phyloP scores from a whole-genome alignment of 2,797 vertebrate genomes.

The Molossus molossus region DNA sequence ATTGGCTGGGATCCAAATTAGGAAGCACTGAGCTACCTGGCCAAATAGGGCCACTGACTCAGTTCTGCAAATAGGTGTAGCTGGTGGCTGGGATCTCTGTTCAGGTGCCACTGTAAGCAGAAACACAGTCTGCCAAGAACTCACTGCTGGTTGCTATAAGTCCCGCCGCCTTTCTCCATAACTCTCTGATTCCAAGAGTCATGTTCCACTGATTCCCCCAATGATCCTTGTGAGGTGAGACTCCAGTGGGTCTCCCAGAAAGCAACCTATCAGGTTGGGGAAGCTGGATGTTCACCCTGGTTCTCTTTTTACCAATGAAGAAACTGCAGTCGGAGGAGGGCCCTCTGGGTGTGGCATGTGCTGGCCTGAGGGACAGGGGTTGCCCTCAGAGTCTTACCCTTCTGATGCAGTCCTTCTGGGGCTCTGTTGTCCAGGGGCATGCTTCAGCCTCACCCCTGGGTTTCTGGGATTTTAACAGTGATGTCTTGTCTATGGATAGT shows the following conservation, averaged over 20 bases:
- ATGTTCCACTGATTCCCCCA: neutral
- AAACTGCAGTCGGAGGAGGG: neutral
- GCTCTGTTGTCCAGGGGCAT: neutral
- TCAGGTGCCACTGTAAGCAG: neutral
- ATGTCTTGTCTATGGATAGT: neutral
- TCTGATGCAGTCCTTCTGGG: neutral
- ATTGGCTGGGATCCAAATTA: neutral
- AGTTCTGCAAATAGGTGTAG: neutral
- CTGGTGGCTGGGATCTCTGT: neutral
- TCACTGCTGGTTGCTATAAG: neutral
- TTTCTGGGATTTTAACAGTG: neutral
- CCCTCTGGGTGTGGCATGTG: neutral
- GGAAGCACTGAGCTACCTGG: neutral
- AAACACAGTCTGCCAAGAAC: neutral
- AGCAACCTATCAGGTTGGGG: neutral
- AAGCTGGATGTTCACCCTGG: neutral
- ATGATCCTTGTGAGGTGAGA: neutral
- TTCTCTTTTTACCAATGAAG: neutral
- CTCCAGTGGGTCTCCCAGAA: neutral
- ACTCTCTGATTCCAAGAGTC: neutral
- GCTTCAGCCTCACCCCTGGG: neutral
- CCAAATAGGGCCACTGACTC: neutral
- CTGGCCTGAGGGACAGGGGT: neutral
- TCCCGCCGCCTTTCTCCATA: neutral
- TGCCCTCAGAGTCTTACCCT: neutral